Evolutionary conservation across 2,113 vertebrate species (phyloP), one percentile per base, ranked within the genome.

Genomic region (Rhinichthys klamathensis): DNA sequence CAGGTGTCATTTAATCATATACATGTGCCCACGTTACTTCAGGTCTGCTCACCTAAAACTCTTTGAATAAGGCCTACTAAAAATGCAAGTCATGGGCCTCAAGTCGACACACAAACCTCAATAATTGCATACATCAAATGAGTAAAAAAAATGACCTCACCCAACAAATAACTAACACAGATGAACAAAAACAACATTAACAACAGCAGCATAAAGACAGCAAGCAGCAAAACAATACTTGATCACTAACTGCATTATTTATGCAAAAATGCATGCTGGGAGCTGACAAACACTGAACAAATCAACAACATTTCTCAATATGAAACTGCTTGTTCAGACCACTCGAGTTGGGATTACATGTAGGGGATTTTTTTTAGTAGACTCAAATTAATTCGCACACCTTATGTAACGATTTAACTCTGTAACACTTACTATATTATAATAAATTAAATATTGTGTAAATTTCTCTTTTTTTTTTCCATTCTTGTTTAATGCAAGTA

Each of bases 201-300:
- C 12, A 63, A 6, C n/a, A 61, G 10, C 58, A 60, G 58, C 54
- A n/a, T n/a, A n/a, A 11, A 60, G 58, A 61, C 8, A 61, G 9
- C 58, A 25, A 4, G 58, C 58, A 61, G 9, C 58, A 25, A 61
- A 61, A n/a, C 8, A 61, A 25, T 60, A 10, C 23, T n/a, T 60
- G 23, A 61, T 25, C 23, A 11, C 8, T n/a, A 11, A 61, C 1
- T 0, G 58, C 63, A 70, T 38, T 23, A 9, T 21, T 38, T 69
- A 35, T 69, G 9, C 65, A 69, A 23, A 21, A 69, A 21, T 69
- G 65, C 18, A 69, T 69, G 65, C 65, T 38, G 65, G 65, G 32
- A 70, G 32, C 67, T 70, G 32, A 70, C 32, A 38, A 70, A 70
- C 32, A 38, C 21, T 38, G 65, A 69, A 69, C 18, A 70, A 70